Evolutionary conservation across 2,888 invertebrate species (phyloP).

Genomic region (Linnaemya vulpina): DNA sequence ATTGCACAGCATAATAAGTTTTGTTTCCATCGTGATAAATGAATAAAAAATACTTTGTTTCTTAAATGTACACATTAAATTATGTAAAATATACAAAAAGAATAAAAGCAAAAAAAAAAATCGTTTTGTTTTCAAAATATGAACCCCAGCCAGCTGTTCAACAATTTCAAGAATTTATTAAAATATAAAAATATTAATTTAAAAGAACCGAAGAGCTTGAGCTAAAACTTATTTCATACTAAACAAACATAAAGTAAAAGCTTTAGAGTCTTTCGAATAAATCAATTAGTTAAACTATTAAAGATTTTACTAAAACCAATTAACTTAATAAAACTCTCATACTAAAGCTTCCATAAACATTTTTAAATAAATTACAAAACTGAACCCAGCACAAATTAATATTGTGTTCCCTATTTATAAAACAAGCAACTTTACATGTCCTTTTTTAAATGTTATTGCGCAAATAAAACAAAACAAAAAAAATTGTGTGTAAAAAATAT

Average conservation of each 20-base stretch:
- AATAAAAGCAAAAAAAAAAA: no score
- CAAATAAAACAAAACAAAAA: neutral
- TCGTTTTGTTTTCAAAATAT: no score
- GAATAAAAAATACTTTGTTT: no score
- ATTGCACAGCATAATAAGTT: no score
- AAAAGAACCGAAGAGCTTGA: neutral
- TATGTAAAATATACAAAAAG: no score
- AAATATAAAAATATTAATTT: neutral
- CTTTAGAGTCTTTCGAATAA: neutral
- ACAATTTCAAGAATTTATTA: neutral
- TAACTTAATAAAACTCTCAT: neutral
- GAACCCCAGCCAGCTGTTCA: neutral
- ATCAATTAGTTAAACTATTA: neutral
- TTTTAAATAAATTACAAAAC: neutral
- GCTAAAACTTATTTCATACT: neutral
- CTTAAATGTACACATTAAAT: no score
- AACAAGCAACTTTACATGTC: neutral
- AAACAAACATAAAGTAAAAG: neutral
- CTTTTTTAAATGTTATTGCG: slow-evolving; percentile 22
- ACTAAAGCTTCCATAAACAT: slow-evolving; percentile 15
- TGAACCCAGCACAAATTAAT: slow-evolving; percentile 18
- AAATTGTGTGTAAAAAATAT: neutral
- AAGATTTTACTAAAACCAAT: neutral
- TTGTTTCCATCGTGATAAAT: no score
- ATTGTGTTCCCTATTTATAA: slow-evolving; percentile 34